Percentiles rank a stretch among this genome's conserved stretches.
Conservation (phyloP, 2,888 invertebrate species). For the Pseudococcus viburni region DNA sequence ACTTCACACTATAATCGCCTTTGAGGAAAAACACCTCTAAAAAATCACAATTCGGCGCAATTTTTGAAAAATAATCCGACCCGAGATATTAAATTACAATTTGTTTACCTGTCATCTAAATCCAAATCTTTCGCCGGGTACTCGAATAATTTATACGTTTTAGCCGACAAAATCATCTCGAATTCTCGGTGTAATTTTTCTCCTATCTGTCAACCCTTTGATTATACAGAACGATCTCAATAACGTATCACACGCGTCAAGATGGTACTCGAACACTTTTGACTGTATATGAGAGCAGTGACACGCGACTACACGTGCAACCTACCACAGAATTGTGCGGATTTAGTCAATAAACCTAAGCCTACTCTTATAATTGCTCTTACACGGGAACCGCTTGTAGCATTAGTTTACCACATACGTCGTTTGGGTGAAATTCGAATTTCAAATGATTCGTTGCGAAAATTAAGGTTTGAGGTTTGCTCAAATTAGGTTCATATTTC, state of each 20-base stretch:
- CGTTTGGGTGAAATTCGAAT: not conserved
- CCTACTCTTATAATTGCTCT: constrained; percentile 41
- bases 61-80: not conserved
- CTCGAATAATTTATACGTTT: not conserved
- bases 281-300: constrained; percentile 24
- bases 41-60: not conserved
- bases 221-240: not conserved
- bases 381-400: not conserved
- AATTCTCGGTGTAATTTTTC: not conserved
- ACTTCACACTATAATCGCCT: too few relatives aligned
- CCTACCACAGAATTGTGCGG: constrained; percentile 39
- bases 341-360: constrained; percentile 46
- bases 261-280: constrained; percentile 49
- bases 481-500: not conserved
- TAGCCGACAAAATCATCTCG: not conserved
- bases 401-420: not conserved
- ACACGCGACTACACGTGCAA: constrained; percentile 53
- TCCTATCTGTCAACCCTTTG: constrained; percentile 28
- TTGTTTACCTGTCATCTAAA: not conserved
- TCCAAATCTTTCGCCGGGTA: not conserved
- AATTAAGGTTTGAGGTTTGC: not conserved
- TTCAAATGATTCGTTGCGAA: not conserved
- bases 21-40: too few relatives aligned
- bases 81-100: not conserved
- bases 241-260: constrained; percentile 28